These are phyloP conservation scores for Heterodera filipjevi DNA, from an alignment of 2,888 invertebrate genomes.

Conservation along the genomic window DNA sequence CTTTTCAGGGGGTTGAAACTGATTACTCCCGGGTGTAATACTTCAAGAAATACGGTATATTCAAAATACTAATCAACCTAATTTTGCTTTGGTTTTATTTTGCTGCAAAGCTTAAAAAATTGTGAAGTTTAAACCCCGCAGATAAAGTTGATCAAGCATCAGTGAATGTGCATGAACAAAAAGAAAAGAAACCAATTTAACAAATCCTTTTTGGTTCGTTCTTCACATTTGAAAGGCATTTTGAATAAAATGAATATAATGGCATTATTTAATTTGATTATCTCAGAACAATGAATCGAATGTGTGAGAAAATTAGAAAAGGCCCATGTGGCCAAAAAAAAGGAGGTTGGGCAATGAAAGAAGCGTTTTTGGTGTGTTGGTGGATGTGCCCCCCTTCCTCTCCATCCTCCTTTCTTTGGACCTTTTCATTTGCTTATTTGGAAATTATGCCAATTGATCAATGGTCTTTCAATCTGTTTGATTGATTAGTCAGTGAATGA, in stretches of 20 bases:
- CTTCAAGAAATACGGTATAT: too few species aligned
- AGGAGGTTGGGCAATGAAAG: neutral
- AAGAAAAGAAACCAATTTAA: too few species aligned
- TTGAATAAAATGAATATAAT: neutral
- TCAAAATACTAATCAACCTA: too few species aligned
- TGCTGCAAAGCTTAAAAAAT: too few species aligned
- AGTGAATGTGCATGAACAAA: too few species aligned
- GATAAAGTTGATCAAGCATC: too few species aligned
- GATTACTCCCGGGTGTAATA: too few species aligned
- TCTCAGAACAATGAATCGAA: conserved; percentile 2
- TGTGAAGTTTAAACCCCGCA: too few species aligned
- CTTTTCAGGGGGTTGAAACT: too few species aligned
- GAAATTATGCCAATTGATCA: neutral
- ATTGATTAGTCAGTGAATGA: neutral
- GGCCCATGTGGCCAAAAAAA: neutral
- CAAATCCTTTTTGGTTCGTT: too few species aligned
- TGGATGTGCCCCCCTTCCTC: neutral
- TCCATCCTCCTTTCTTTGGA: neutral
- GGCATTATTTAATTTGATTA: neutral
- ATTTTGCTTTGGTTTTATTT: too few species aligned
- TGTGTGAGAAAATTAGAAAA: neutral
- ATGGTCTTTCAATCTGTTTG: neutral
- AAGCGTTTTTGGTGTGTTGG: neutral
- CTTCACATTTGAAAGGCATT: neutral
- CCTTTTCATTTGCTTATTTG: neutral